Evolutionary conservation across 2,797 vertebrate species (phyloP), one percentile per base, ranked within the genome.

Genomic region (Coccyzus lansbergi): DNA sequence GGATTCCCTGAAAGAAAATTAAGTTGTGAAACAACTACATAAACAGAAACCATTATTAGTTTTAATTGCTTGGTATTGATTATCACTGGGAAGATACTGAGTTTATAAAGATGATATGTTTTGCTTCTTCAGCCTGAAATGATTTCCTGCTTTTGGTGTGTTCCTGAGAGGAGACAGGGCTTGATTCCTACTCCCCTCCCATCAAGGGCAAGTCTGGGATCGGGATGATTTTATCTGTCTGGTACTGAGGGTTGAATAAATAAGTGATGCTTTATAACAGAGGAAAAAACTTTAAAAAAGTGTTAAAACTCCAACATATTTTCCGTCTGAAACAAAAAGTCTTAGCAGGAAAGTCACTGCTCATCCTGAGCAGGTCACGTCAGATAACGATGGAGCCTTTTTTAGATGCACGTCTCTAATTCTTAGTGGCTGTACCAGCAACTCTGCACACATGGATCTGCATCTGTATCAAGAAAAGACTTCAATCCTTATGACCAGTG

Each of bases 401-500:
- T 86, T 71, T 7, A 5, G 17, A 51, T 13, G 25, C 1, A 55
- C 12, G 15, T 5, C 5, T 2, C 10, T 22, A 46, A 84, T 44
- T 58, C 40, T 58, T 71, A 13, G 9, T 34, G 34, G 58, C 49
- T 67, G 34, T 25, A 38, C 28, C 38, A 85, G 74, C 67, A 79
- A 11, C 74, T 70, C 83, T 29, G 64, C 92, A 64, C 79, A 40
- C 62, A 36, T 15, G 63, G 76, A 75, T n/a, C 62, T 21, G 24
- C 83, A 36, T 64, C 83, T 65, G 17, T 18, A 75, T 36, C 81
- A 59, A 68, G 83, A 81, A 64, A 40, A 95, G 48, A 60, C 53
- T 65, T 92, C 29, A 15, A 17, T 63, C 85, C 83, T 88, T 95
- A 83, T 70, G 83, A 83, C 79, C 82, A 88, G 21, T 17, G 63